Conservation (phyloP, 2,113 vertebrate species). For the Pseudorhombus dupliciocellatus region DNA sequence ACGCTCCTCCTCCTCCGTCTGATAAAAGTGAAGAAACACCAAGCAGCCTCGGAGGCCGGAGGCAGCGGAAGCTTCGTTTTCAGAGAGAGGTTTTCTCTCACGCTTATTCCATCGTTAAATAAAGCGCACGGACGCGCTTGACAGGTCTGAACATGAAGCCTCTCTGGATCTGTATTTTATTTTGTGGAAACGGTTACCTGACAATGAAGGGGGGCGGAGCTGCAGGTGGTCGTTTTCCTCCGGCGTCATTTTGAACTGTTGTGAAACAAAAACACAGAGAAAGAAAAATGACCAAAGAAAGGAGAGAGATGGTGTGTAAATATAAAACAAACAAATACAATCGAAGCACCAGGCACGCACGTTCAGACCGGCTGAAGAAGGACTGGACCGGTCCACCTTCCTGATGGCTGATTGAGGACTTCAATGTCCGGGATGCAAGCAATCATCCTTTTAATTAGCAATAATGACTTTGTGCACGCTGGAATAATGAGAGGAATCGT, state of each 20-base stretch:
- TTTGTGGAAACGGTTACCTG: constrained; percentile 23
- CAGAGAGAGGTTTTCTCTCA: constrained; percentile 26
- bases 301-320: no score
- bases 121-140: constrained; percentile 9
- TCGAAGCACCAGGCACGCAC: no score
- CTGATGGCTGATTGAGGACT: constrained; percentile 69
- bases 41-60: constrained; percentile 39
- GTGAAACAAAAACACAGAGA: no score
- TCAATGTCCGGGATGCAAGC: constrained; percentile 80
- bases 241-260: no score
- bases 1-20: constrained; percentile 36
- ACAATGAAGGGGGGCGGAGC: constrained; percentile 3
- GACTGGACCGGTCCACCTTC: constrained; percentile 71
- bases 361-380: no score
- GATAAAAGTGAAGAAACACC: constrained; percentile 62
- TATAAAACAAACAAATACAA: no score
- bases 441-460: constrained; percentile 85
- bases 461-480: constrained; percentile 81
- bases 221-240: constrained; percentile 11
- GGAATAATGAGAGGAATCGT: constrained; percentile 80
- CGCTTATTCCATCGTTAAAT: constrained; percentile 16
- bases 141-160: not conserved
- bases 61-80: constrained; percentile 43
- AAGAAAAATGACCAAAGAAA: no score
- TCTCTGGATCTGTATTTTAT: constrained; percentile 6